These are phyloP conservation scores for Acheta domesticus DNA, from an alignment of 2,888 invertebrate species.

Conservation along the genomic window DNA sequence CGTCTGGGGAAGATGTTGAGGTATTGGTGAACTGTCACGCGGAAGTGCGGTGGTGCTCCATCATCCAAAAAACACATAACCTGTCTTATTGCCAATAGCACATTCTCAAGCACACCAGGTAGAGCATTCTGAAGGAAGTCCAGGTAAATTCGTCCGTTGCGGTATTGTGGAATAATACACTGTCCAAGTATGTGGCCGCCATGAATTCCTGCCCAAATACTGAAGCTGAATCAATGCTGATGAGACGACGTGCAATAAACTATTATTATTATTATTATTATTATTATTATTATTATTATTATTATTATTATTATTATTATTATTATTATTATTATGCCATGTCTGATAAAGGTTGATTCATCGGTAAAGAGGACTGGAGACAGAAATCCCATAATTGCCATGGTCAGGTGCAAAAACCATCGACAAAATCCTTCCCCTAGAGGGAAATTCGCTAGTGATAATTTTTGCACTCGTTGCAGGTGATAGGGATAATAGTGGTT, in stretches of 20 bases:
- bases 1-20: too few species aligned
- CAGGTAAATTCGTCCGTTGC: not conserved
- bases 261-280: not conserved
- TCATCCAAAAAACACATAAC: not conserved
- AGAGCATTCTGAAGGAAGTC: not conserved
- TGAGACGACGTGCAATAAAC: not conserved
- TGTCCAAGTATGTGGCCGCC: not conserved
- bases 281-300: not conserved
- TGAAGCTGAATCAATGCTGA: not conserved
- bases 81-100: not conserved
- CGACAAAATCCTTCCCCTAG: not conserved
- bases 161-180: not conserved
- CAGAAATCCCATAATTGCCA: not conserved
- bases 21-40: too few species aligned
- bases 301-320: not conserved
- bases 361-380: slow-evolving; percentile 20
- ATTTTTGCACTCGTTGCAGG: not conserved
- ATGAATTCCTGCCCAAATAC: not conserved
- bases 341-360: not conserved
- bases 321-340: not conserved
- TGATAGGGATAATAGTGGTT: not conserved
- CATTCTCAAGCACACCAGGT: not conserved
- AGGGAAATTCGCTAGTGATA: not conserved
- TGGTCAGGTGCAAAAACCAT: not conserved
- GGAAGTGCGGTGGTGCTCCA: too few species aligned